Conservation (phyloP, 2,888 invertebrate genomes). For the Linyphia triangularis region DNA sequence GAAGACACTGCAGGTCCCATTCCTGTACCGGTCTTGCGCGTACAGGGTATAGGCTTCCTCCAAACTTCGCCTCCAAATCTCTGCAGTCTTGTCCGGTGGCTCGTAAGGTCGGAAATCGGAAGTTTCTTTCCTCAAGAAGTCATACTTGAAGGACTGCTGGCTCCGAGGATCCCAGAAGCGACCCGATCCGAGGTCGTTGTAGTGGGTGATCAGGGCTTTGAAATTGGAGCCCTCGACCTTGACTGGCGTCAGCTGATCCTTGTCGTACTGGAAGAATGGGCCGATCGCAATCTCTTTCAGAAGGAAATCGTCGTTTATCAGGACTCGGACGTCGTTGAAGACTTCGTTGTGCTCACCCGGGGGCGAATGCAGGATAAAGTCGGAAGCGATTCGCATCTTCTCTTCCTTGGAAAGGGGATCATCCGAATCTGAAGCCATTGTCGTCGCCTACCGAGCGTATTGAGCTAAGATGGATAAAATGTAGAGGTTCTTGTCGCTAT, state of each 20-base stretch:
- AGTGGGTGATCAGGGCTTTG: constrained; percentile 93
- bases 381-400: constrained; percentile 94
- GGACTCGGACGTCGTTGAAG: constrained; percentile 95
- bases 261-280: constrained; percentile 99
- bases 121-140: constrained; percentile 98
- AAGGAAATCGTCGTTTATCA: constrained; percentile 96
- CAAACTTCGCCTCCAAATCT: constrained; percentile 93
- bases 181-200: constrained; percentile 96
- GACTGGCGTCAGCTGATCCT: constrained; percentile 99
- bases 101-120: constrained; percentile 87
- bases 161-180: constrained; percentile 97
- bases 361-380: constrained; percentile 98
- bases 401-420: neutral
- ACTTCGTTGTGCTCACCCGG: constrained; percentile 99
- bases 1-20: constrained; percentile 87
- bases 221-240: constrained; percentile 87
- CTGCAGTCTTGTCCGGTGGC: constrained; percentile 85
- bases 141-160: constrained; percentile 97
- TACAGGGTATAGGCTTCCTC: constrained; percentile 94
- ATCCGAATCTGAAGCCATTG: neutral
- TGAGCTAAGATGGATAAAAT: neutral
- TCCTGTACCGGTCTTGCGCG: constrained; percentile 94
- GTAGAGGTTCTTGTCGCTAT: neutral
- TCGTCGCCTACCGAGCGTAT: neutral
- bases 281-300: constrained; percentile 97